Evolutionary conservation across 2,113 vertebrate species (phyloP).

Genomic region (Corynorhinus townsendii): DNA sequence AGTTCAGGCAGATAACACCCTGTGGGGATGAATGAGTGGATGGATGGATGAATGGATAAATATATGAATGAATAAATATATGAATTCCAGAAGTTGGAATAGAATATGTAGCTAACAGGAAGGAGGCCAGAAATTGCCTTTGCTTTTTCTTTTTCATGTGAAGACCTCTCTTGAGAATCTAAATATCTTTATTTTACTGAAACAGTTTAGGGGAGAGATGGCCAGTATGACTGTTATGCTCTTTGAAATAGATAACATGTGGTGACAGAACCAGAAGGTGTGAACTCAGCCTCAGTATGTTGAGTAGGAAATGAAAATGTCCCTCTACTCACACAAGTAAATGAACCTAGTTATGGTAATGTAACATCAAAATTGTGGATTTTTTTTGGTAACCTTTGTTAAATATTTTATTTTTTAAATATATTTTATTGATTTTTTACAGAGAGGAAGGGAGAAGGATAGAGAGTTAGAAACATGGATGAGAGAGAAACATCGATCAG

Average conservation of each 20-base stretch:
- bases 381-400: constrained; percentile 20
- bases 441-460: no score
- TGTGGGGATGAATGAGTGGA: background rate
- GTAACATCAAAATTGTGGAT: background rate
- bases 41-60: background rate
- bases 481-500: no score
- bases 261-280: background rate
- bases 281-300: background rate
- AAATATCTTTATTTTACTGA: background rate
- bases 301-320: background rate
- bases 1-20: background rate
- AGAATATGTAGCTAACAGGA: background rate
- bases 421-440: no score
- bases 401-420: constrained; percentile 51
- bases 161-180: background rate
- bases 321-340: background rate
- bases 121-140: background rate
- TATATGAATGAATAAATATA: background rate
- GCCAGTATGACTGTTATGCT: background rate
- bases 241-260: background rate
- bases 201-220: background rate
- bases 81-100: background rate
- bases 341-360: background rate
- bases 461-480: no score
- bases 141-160: background rate